Evolutionary conservation across 2,113 vertebrate species (phyloP), one percentile per base, ranked within the genome.

Genomic region (Cynoglossus semilaevis): DNA sequence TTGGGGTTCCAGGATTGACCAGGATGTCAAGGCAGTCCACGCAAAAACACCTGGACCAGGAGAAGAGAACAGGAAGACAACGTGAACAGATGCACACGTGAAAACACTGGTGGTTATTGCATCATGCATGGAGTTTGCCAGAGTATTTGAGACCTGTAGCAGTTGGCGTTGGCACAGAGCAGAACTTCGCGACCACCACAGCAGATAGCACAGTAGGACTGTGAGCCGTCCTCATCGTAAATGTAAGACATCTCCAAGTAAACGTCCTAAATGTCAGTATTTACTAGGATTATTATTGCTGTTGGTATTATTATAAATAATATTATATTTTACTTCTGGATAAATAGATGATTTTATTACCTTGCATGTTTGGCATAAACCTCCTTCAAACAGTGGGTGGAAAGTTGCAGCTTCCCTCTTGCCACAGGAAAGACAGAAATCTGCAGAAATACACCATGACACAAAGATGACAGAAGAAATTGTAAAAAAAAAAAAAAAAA

Each of bases 221-320:
- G 96, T 79, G 98, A 98, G 1, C 96, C 96, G 0, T 98, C 96
- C 0, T 98, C 96, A 0, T 98, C 96, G 0, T 97, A 98, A 96
- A 98, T 96, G 89, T 97, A 98, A 82, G 96, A 98, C 55, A 93
- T 92, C 88, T 98, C 96, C 56, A 97, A 87, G 85, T 96, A 97
- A 50, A 94, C 92, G 55, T 97, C 95, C 96, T 98, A 65, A 3
- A 62, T 3, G 68, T 59, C 73, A 42, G 66, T 16, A 70, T 43
- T 67, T 9, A 8, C 12, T 38, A 38, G 9, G 9, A 38, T 3
- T 38, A n/a, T n/a, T 38, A 38, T 38, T 38, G 12, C 12, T 3
- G 9, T 11, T 38, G 9, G 9, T 38, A n/a, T n/a, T n/a, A n/a
- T n/a, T n/a, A n/a, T n/a, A n/a, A 9, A 9, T 2, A 45, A 45